These are phyloP conservation scores for Andrena dorsata DNA, from an alignment of 2,888 invertebrate species.

Conservation along the genomic window DNA sequence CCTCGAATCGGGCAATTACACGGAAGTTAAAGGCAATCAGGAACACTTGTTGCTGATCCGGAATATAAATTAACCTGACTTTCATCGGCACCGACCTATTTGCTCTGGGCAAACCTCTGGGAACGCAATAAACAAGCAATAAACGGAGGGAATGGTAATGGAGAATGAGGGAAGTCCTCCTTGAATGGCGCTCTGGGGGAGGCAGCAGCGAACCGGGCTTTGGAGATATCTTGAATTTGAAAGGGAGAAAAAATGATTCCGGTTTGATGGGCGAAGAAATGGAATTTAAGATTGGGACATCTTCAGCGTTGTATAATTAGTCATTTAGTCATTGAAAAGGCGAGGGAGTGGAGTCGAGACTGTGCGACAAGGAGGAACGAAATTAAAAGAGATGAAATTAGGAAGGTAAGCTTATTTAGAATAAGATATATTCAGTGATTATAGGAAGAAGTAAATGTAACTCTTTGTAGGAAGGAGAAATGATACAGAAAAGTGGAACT, in stretches of 20 bases:
- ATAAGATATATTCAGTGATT: too few species aligned
- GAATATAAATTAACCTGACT: slow-evolving; percentile 22
- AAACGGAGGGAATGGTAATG: not conserved
- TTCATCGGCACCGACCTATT: not conserved
- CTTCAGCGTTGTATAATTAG: too few species aligned
- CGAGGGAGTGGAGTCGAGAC: not conserved
- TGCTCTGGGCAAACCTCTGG: not conserved
- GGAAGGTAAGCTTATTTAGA: not conserved
- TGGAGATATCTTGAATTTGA: too few species aligned
- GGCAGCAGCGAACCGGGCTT: too few species aligned
- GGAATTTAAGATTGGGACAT: too few species aligned
- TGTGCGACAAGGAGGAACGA: too few species aligned
- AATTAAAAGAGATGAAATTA: not conserved
- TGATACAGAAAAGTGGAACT: too few species aligned
- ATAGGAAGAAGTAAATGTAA: too few species aligned
- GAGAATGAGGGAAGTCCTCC: not conserved
- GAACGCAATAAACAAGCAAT: not conserved
- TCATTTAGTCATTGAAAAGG: not conserved
- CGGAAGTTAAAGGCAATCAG: slow-evolving; percentile 41
- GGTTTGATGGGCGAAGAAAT: too few species aligned
- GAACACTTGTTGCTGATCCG: slow-evolving; percentile 38
- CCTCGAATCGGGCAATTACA: slow-evolving; percentile 23
- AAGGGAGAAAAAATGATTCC: too few species aligned
- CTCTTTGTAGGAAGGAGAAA: too few species aligned
- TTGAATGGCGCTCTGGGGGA: too few species aligned